Evolutionary conservation across 2,113 vertebrate genomes (phyloP).

Genomic region (Petrocephalus zakoni): DNA sequence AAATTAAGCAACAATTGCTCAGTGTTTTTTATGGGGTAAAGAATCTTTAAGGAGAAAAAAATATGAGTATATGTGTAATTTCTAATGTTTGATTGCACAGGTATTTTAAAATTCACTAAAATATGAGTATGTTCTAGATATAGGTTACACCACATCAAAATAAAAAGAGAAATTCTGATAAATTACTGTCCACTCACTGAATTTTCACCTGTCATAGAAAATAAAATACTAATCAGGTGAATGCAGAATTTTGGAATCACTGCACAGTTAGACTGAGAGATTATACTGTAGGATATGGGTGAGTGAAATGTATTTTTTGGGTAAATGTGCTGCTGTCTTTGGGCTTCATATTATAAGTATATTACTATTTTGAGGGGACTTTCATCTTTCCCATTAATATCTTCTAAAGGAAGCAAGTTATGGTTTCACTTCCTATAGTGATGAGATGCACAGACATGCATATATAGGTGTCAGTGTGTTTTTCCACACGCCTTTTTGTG

Average conservation of each 20-base stretch:
- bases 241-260: neutral
- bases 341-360: neutral
- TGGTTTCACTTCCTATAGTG: neutral
- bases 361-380: neutral
- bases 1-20: neutral
- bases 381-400: neutral
- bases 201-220: neutral
- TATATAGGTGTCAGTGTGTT: neutral
- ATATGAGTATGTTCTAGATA: neutral
- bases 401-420: neutral
- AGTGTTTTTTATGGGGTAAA: neutral
- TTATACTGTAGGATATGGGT: neutral
- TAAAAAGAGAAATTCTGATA: neutral
- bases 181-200: neutral
- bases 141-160: neutral
- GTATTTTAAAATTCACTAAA: neutral
- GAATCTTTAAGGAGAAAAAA: neutral
- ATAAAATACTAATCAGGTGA: neutral
- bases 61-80: neutral
- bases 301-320: neutral
- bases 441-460: neutral
- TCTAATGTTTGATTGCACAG: neutral
- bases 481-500: neutral
- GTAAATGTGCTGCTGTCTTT: constrained; percentile 1
- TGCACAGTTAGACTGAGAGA: neutral